Base-by-base conservation (phyloP, 2,888 invertebrate genomes). In the Anaspis maculata region DNA sequence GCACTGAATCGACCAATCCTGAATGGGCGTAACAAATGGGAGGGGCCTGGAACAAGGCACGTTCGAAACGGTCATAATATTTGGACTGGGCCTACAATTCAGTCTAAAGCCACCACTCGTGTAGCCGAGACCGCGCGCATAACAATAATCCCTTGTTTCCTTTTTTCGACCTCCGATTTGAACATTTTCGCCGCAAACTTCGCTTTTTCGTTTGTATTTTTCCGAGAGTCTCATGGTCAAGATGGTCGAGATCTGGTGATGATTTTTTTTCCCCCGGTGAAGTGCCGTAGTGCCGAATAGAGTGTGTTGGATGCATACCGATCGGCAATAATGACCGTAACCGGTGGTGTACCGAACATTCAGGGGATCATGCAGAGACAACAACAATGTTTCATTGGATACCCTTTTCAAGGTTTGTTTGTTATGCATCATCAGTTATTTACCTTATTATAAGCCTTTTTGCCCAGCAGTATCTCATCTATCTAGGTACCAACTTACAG, bases 371-470 rank as follows among this genome's bases (percentile, higher is more conserved):
- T 66, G 66, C 65, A 64, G 47, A 52, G 66, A 48, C 65, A 64
- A n/a, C n/a, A n/a, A n/a, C n/a, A n/a, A n/a, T n/a, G n/a, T 27
- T 65, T 65, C 51, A 66, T 66, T 52, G 66, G 65, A 61, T 66
- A 66, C 53, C 65, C 66, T 27, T 66, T 66, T 57, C 66, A 66
- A 66, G 66, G 66, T 66, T 56, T 27, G 15, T n/a, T n/a, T n/a
- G n/a, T n/a, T n/a, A n/a, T n/a, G n/a, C n/a, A n/a, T n/a, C n/a
- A n/a, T n/a, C n/a, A n/a, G n/a, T n/a, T n/a, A n/a, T n/a, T n/a
- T n/a, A n/a, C n/a, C n/a, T n/a, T n/a, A n/a, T n/a, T n/a, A n/a
- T n/a, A n/a, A n/a, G n/a, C n/a, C n/a, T n/a, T n/a, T n/a, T n/a
- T n/a, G n/a, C n/a, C n/a, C n/a, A n/a, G n/a, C n/a, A n/a, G n/a